phyloP scores from a whole-genome alignment of 2,888 invertebrate species.

The Allacma fusca region DNA sequence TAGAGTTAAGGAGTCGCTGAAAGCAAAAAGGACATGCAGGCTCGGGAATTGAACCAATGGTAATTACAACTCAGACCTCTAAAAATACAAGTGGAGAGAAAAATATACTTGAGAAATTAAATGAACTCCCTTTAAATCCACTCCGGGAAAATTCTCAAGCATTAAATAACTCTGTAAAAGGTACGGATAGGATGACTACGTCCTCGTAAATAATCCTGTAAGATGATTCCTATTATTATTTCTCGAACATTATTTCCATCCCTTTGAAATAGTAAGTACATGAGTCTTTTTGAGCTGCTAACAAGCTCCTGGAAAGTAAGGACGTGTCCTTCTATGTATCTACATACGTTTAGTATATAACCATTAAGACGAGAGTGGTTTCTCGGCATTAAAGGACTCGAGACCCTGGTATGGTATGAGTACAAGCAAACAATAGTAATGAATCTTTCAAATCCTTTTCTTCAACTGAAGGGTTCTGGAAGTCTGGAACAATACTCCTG shows the following conservation, averaged over 20 bases:
- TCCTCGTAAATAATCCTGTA: background rate
- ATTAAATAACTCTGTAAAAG: too few relatives aligned
- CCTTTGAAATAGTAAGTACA: too few relatives aligned
- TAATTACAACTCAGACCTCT: too few relatives aligned
- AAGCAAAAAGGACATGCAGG: too few relatives aligned
- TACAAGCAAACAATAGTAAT: slow-evolving; percentile 23
- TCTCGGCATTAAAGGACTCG: background rate
- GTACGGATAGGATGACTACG: background rate
- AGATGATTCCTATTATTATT: slow-evolving; percentile 6
- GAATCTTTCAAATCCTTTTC: slow-evolving; percentile 27
- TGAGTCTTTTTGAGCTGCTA: background rate
- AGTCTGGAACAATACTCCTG: background rate
- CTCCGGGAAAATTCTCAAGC: too few relatives aligned
- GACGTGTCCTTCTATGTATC: background rate
- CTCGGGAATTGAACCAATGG: too few relatives aligned
- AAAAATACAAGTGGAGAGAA: too few relatives aligned
- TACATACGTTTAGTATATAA: background rate
- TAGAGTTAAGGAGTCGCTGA: too few relatives aligned
- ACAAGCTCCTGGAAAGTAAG: background rate
- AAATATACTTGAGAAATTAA: too few relatives aligned
- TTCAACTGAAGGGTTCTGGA: slow-evolving; percentile 28
- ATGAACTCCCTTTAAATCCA: too few relatives aligned
- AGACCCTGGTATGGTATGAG: background rate
- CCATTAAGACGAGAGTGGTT: background rate
- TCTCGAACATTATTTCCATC: background rate